A percentile compares a stretch with the other conserved stretches of the same genome.
Evolutionary conservation across 2,113 vertebrate genomes (phyloP).

Genomic region (Leuciscus idus): DNA sequence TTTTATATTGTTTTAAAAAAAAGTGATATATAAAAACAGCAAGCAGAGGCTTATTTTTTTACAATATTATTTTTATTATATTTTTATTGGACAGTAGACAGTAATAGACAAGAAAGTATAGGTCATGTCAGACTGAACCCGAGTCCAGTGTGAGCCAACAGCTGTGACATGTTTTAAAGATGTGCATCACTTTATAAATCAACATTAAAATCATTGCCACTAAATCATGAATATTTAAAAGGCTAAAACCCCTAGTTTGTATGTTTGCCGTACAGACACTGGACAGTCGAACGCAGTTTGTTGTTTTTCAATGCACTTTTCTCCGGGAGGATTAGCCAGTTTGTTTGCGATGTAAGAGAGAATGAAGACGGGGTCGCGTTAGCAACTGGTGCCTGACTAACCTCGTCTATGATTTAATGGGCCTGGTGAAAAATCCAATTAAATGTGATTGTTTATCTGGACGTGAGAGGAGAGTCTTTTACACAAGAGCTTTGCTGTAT

Average conservation of each 20-base stretch:
- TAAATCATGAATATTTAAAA: not conserved
- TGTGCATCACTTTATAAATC: not conserved
- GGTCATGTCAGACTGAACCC: not conserved
- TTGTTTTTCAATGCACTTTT: not conserved
- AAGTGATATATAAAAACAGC: too few species aligned
- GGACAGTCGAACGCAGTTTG: not conserved
- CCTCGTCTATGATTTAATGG: slow-evolving; percentile 68
- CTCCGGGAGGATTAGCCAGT: slow-evolving; percentile 38
- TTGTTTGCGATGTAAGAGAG: slow-evolving; percentile 37
- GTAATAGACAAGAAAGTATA: not conserved
- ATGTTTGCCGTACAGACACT: too few species aligned
- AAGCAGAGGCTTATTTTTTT: too few species aligned
- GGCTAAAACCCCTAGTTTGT: not conserved
- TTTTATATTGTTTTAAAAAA: too few species aligned
- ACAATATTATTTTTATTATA: not conserved
- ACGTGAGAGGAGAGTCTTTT: slow-evolving; percentile 55
- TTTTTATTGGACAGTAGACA: not conserved
- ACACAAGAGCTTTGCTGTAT: slow-evolving; percentile 58
- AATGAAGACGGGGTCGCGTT: slow-evolving; percentile 60
- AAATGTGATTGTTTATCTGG: slow-evolving; percentile 67
- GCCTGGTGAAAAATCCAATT: slow-evolving; percentile 69
- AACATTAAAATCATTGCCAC: not conserved
- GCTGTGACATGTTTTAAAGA: not conserved
- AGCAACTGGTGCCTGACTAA: slow-evolving; percentile 60
- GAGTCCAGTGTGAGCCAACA: not conserved